A percentile compares a stretch with the other conserved stretches of the same genome.
These are phyloP conservation scores for Teinopalpus imperialis DNA, from an alignment of 2,888 invertebrate species.

Conservation along the genomic window DNA sequence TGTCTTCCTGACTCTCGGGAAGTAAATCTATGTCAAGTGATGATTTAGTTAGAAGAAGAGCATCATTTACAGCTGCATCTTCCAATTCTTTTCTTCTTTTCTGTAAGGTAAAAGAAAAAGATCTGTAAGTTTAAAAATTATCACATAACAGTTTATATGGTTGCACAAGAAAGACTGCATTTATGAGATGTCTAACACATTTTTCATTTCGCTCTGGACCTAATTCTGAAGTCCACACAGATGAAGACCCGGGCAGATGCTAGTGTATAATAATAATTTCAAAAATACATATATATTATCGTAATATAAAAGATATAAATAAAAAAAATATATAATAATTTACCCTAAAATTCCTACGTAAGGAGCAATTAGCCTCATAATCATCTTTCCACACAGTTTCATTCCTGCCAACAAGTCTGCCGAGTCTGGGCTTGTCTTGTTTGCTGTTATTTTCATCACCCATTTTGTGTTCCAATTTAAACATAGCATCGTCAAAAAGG, in stretches of 20 bases:
- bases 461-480: constrained; percentile 95
- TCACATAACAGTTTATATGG: no score
- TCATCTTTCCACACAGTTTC: constrained; percentile 95
- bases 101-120: constrained; percentile 42
- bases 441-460: constrained; percentile 89
- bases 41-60: constrained; percentile 86
- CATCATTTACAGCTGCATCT: constrained; percentile 85
- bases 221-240: no score
- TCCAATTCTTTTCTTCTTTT: constrained; percentile 89
- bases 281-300: no score
- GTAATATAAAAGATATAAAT: no score
- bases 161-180: no score
- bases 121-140: no score
- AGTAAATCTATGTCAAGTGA: constrained; percentile 90
- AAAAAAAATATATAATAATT: no score
- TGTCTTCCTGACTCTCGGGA: constrained; percentile 91
- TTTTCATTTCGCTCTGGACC: no score
- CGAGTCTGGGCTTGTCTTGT: constrained; percentile 87
- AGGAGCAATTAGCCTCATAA: constrained; percentile 93
- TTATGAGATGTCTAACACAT: no score
- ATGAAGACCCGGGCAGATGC: no score
- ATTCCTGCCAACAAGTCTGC: constrained; percentile 88
- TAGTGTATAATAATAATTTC: no score
- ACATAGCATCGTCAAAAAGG: constrained; percentile 98
- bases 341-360: constrained; percentile 94